Conservation (phyloP, 2,797 vertebrate genomes). For the Cacajao melanocephalus region DNA sequence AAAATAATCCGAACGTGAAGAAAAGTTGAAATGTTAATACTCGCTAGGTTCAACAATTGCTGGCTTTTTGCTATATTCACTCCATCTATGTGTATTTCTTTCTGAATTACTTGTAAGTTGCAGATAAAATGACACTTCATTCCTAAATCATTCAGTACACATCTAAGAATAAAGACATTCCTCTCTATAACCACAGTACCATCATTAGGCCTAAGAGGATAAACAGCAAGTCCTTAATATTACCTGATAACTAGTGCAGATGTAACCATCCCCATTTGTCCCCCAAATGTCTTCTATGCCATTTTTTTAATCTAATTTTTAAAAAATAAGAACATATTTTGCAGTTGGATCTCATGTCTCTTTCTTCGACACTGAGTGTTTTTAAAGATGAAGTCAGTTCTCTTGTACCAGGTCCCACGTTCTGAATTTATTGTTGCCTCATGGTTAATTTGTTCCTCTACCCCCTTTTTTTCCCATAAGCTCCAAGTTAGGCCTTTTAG, state of each 20-base stretch:
- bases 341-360: not conserved
- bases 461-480: not conserved
- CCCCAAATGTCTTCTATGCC: not conserved
- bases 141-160: not conserved
- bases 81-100: not conserved
- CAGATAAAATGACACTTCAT: slow-evolving; percentile 16
- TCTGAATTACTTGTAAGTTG: not conserved
- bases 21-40: not conserved
- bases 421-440: not conserved
- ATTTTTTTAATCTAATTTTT: not conserved
- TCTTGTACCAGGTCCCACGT: not conserved
- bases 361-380: not conserved
- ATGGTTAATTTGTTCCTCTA: not conserved
- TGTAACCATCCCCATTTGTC: not conserved
- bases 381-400: not conserved
- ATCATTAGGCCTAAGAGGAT: not conserved
- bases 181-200: not conserved
- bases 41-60: not conserved
- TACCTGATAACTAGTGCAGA: not conserved
- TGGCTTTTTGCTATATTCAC: not conserved
- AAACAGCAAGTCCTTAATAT: not conserved
- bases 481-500: not conserved
- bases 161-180: slow-evolving; percentile 22
- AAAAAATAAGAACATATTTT: not conserved
- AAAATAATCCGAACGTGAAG: not conserved